Evolutionary conservation across 2,113 vertebrate genomes (phyloP).

Genomic region (Chitala chitala): DNA sequence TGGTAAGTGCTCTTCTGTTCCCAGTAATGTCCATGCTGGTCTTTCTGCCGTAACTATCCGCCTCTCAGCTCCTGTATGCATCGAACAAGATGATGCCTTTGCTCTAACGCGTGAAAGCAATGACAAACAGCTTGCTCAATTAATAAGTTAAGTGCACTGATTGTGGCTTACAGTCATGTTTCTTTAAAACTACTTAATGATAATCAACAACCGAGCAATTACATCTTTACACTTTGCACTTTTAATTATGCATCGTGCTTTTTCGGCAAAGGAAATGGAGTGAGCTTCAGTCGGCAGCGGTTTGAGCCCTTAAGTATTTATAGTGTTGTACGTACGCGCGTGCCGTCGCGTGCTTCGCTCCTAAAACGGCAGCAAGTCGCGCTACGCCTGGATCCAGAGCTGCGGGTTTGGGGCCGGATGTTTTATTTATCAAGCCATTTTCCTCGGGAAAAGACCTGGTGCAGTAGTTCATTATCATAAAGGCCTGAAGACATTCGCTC

Average conservation of each 20-base stretch:
- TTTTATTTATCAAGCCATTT: conserved; percentile 72
- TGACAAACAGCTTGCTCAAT: conserved; percentile 66
- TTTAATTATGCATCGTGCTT: conserved; percentile 65
- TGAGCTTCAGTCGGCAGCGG: conserved; percentile 57
- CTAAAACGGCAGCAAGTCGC: conserved; percentile 51
- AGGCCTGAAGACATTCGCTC: conserved; percentile 64
- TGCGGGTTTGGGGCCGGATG: conserved; percentile 53
- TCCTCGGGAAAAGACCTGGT: conserved; percentile 58
- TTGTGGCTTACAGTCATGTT: conserved; percentile 70
- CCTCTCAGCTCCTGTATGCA: background rate
- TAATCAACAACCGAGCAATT: conserved; percentile 65
- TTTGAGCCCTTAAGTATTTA: conserved; percentile 65
- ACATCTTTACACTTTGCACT: conserved; percentile 65
- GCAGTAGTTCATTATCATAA: conserved; percentile 65
- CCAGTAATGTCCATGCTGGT: background rate
- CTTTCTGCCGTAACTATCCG: background rate
- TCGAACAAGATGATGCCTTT: background rate
- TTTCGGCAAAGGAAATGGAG: conserved; percentile 47
- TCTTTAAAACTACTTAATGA: conserved; percentile 65
- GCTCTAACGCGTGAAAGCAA: conserved; percentile 49
- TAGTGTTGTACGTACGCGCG: conserved; percentile 50
- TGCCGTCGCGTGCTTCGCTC: conserved; percentile 36
- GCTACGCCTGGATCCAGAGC: conserved; percentile 45
- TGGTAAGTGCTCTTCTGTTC: background rate
- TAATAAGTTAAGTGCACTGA: conserved; percentile 66